These are phyloP conservation scores for Cephus runcator DNA, from an alignment of 2,888 invertebrate species.

Conservation along the genomic window DNA sequence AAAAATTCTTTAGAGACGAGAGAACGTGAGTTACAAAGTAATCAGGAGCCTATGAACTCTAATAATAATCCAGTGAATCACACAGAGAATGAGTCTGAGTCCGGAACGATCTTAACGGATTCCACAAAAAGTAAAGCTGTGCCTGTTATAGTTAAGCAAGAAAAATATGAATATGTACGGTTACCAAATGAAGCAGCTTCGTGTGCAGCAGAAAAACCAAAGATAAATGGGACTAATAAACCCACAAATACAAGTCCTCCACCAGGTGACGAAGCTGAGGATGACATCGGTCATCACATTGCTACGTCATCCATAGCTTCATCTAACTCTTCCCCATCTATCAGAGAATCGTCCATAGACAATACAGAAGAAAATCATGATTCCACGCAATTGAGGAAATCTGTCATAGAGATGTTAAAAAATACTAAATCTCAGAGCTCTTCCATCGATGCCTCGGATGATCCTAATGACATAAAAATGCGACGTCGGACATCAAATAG, in stretches of 20 bases:
- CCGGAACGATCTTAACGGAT: background rate
- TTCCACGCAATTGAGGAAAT: background rate
- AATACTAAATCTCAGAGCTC: conserved; percentile 4
- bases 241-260: conserved; percentile 21
- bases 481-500: background rate
- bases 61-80: background rate
- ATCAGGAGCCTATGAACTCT: background rate
- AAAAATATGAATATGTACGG: conserved; percentile 32
- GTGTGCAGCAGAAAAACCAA: conserved; percentile 1
- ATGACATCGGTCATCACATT: background rate
- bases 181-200: conserved; percentile 19
- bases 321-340: background rate
- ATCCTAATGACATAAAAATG: background rate
- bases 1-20: background rate
- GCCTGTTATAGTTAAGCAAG: conserved; percentile 33
- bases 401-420: conserved; percentile 10
- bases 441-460: background rate
- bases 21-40: background rate
- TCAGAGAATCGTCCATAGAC: background rate
- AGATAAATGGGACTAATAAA: conserved; percentile 11
- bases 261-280: conserved; percentile 32
- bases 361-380: conserved; percentile 1
- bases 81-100: background rate
- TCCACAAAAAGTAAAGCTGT: background rate
- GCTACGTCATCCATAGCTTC: background rate